phyloP scores from a whole-genome alignment of 2,113 vertebrate species.

The Penelope pileata region DNA sequence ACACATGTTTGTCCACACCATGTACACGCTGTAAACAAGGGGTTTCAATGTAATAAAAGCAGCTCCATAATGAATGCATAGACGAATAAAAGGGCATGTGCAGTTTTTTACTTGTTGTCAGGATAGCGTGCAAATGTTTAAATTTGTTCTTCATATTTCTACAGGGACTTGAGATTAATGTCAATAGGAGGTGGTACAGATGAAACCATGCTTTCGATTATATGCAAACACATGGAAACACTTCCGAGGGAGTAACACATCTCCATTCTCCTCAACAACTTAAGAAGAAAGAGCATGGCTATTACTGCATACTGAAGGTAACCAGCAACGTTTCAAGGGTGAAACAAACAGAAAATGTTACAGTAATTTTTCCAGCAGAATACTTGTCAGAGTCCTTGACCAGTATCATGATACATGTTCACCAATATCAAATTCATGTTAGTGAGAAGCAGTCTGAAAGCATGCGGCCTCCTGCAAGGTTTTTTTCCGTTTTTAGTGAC shows the following conservation, averaged over 20 bases:
- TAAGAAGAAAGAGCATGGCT: not conserved
- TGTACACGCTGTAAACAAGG: not conserved
- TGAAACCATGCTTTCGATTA: slow-evolving; percentile 87
- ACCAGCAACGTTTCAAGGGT: not conserved
- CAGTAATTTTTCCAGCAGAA: not conserved
- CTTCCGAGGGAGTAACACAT: slow-evolving; percentile 73
- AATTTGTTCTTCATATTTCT: not conserved
- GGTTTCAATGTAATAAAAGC: not conserved
- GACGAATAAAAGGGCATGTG: not conserved
- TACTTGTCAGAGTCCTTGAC: not conserved
- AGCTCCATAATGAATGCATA: not conserved
- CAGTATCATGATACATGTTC: not conserved
- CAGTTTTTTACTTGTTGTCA: not conserved
- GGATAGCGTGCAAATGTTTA: not conserved
- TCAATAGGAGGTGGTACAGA: slow-evolving; percentile 83
- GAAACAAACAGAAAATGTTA: not conserved
- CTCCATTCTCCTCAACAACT: not conserved
- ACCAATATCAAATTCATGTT: not conserved
- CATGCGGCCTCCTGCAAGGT: not conserved
- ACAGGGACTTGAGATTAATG: slow-evolving; percentile 80
- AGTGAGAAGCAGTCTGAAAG: not conserved
- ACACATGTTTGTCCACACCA: not conserved
- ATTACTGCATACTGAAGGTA: not conserved
- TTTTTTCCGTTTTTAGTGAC: not conserved
- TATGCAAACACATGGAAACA: slow-evolving; percentile 86